Evolutionary conservation across 2,797 vertebrate genomes (phyloP).

Genomic region (Fratercula arctica): DNA sequence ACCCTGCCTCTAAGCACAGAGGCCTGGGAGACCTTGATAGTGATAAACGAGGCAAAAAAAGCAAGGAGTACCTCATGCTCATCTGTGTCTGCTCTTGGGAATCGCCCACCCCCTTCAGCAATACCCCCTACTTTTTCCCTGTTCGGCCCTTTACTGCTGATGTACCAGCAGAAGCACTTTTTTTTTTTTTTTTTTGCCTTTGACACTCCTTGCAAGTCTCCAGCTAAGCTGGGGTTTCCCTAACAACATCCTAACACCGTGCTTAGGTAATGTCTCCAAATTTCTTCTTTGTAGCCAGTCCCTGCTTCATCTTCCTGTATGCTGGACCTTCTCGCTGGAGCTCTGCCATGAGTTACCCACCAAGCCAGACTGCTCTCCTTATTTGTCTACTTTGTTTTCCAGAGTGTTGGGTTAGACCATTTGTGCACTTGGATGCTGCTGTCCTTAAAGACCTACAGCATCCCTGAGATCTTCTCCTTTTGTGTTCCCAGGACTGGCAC

Average conservation of each 20-base stretch:
- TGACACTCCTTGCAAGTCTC: background rate
- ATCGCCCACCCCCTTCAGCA: background rate
- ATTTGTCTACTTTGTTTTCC: background rate
- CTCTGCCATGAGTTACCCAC: background rate
- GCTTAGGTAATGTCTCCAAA: background rate
- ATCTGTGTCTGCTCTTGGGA: background rate
- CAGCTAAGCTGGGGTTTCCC: background rate
- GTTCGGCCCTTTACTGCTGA: background rate
- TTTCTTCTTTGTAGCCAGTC: background rate
- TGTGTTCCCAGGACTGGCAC: background rate
- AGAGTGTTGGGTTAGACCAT: background rate
- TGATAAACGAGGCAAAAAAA: background rate
- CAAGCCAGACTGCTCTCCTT: background rate
- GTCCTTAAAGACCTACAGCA: background rate
- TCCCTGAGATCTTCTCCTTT: background rate
- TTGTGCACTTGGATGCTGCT: background rate
- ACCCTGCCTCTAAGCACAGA: background rate
- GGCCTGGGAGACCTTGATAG: background rate
- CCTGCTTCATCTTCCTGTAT: background rate
- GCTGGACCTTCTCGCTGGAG: background rate
- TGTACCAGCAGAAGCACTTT: background rate
- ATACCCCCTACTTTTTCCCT: background rate
- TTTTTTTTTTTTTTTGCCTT: background rate
- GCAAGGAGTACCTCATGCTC: background rate
- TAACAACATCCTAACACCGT: accelerated